Base-by-base conservation (phyloP, 1,140 invertebrate species). In the Mizuhopecten yessoensis region DNA sequence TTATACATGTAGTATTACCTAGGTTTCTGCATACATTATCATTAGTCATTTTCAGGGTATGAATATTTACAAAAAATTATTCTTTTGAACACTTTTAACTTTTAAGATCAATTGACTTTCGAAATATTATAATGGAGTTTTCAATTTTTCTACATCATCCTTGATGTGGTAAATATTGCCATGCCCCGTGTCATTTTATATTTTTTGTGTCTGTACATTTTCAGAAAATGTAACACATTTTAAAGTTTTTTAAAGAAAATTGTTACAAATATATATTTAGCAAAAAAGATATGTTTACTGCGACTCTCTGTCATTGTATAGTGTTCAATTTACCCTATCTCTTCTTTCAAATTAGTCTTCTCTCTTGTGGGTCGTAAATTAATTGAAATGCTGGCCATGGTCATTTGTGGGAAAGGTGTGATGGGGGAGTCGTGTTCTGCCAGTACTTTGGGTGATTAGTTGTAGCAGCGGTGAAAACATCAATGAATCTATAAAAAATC, bases 371-470 rank as follows among this genome's bases (percentile, higher is more conserved):
- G 57, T n/a, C n/a, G 57, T 75, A 75, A 75, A 75, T 75, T 75
- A 75, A 75, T 75, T n/a, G 57, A 75, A 75, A 75, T 75, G n/a
- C 57, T 75, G 29, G 57, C n/a, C 57, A 5, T 75, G 57, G 45
- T 49, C 45, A 49, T 49, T 49, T 49, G 45, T 13, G 45, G 3
- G 57, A 9, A 7, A 75, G 57, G 57, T 75, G 57, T 75, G 57
- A 75, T 75, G n/a, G 57, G 1, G n/a, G 57, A 75, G n/a, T 75
- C n/a, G n/a, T 75, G 57, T 75, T 75, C 57, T n/a, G 1, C 23
- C 1, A 29, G 23, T 29, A 75, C 57, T 75, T 2, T 29, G 2
- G 57, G 57, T 75, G 57, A 75, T 75, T 75, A 75, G 9, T 29
- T 17, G 23, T 23, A 75, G 57, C 11, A 75, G n/a, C 5, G 57